These are phyloP conservation scores for Drosophila auraria DNA, from an alignment of 1,140 invertebrate species.

Conservation along the genomic window DNA sequence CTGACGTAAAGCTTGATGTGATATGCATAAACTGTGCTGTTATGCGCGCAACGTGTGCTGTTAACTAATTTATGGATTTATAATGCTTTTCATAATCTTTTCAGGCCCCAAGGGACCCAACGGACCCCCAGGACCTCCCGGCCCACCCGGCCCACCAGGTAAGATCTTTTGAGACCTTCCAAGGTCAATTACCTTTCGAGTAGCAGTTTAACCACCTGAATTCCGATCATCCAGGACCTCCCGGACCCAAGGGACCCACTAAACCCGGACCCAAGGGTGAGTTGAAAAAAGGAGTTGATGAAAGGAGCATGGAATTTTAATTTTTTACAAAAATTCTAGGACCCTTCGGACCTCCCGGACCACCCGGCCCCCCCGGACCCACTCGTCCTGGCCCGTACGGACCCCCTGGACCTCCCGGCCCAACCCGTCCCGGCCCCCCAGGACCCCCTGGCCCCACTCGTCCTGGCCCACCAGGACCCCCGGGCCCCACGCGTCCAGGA, in stretches of 20 bases:
- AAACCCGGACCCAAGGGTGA: conserved; percentile 60
- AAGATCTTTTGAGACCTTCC: conserved; percentile 3
- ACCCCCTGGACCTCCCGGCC: conserved; percentile 59
- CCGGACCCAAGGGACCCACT: conserved; percentile 66
- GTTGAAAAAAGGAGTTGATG: no score
- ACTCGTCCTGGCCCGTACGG: conserved; percentile 52
- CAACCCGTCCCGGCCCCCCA: conserved; percentile 57
- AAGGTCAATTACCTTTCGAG: background rate
- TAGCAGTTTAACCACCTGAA: background rate
- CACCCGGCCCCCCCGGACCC: conserved; percentile 65
- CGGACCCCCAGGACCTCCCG: conserved; percentile 78
- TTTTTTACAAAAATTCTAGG: background rate
- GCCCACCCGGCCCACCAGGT: conserved; percentile 79
- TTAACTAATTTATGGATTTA: background rate
- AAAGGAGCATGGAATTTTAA: background rate
- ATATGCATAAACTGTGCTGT: background rate
- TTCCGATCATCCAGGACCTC: conserved; percentile 55
- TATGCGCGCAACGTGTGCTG: background rate
- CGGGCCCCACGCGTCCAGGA: conserved; percentile 12
- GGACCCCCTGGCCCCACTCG: conserved; percentile 36
- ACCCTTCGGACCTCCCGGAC: conserved; percentile 67
- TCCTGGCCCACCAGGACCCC: conserved; percentile 14
- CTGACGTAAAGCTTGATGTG: no score
- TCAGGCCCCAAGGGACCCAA: conserved; percentile 56
- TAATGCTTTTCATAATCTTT: background rate